Conservation (phyloP, 2,113 vertebrate species). For the Melanerpes aurifrons region DNA sequence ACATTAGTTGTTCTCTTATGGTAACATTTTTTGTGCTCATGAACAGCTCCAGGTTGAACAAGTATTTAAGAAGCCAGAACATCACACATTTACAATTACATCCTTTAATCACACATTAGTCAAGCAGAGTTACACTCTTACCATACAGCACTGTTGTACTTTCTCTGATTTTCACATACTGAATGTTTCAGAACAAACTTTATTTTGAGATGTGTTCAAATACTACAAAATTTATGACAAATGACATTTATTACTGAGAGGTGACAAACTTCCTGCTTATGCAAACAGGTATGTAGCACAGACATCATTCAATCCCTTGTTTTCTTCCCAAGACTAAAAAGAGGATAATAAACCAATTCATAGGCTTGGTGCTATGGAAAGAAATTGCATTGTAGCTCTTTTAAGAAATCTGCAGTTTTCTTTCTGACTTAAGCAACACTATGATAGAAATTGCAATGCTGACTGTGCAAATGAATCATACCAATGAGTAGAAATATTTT, state of each 20-base stretch:
- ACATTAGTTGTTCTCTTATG: not conserved
- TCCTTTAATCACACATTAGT: not conserved
- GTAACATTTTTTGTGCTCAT: not conserved
- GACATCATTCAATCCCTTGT: not conserved
- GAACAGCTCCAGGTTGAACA: not conserved
- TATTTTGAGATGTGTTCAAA: not conserved
- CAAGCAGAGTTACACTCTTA: not conserved
- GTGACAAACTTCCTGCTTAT: not conserved
- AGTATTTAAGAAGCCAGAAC: not conserved
- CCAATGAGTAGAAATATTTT: not conserved
- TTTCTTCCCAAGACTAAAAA: not conserved
- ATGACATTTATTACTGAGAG: not conserved
- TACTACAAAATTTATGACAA: not conserved
- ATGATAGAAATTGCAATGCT: not conserved
- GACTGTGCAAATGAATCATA: not conserved
- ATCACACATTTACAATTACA: not conserved
- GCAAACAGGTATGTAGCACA: not conserved
- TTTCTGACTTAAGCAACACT: not conserved
- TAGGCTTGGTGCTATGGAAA: not conserved
- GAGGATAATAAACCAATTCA: not conserved
- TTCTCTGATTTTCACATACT: not conserved
- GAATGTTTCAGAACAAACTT: not conserved
- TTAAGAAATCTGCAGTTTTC: too few species aligned
- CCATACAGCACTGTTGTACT: not conserved
- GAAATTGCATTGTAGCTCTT: not conserved